A percentile compares a stretch with the other conserved stretches of the same genome.
Conservation (phyloP, 2,888 invertebrate genomes). For the Aphelenchoides bicaudatus region DNA sequence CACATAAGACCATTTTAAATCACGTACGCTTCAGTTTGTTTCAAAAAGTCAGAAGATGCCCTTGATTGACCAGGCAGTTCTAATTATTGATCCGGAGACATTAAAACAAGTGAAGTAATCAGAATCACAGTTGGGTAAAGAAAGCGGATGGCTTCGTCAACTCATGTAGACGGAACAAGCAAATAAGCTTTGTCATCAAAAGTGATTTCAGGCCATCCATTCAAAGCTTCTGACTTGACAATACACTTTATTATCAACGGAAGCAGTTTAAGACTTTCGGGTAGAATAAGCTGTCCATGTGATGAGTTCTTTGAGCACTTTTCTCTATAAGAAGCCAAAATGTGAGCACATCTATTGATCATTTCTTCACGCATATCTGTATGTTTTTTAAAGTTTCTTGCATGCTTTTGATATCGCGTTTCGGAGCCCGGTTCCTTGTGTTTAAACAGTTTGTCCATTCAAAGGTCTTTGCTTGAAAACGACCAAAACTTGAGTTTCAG, state of each 20-base stretch:
- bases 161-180: constrained; percentile 79
- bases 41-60: constrained; percentile 66
- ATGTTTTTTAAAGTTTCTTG: no score
- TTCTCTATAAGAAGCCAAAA: constrained; percentile 85
- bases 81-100: constrained; percentile 34
- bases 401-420: no score
- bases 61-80: constrained; percentile 72
- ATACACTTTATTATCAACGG: constrained; percentile 91
- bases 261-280: constrained; percentile 85
- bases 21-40: constrained; percentile 71
- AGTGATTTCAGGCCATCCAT: constrained; percentile 85
- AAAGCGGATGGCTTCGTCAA: constrained; percentile 76
- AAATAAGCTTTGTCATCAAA: constrained; percentile 90
- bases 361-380: constrained; percentile 82
- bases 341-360: constrained; percentile 75
- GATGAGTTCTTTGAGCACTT: constrained; percentile 89
- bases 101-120: constrained; percentile 28
- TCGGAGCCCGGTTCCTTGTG: no score
- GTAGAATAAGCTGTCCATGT: constrained; percentile 93
- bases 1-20: constrained; percentile 92
- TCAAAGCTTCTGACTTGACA: constrained; percentile 84
- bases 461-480: no score
- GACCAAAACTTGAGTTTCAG: no score
- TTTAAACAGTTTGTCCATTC: no score
- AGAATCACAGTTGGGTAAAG: constrained; percentile 84